Conservation (phyloP, 2,797 vertebrate species). For the Acanthurus tractus region DNA sequence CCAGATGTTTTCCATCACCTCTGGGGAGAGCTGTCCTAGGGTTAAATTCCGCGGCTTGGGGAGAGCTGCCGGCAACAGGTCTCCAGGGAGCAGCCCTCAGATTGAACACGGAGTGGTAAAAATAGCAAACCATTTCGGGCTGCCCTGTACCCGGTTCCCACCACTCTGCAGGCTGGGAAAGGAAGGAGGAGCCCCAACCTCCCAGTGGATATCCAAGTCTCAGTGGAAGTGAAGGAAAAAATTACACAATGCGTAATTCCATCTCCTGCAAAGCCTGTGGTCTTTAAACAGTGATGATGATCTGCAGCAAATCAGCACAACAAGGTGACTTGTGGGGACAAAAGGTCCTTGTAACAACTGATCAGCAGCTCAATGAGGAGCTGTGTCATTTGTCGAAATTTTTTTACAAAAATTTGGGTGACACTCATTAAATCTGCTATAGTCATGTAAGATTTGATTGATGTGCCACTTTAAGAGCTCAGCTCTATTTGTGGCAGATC, state of each 20-base stretch:
- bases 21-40: conserved; percentile 88
- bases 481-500: no score
- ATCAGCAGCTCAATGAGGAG: neutral
- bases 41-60: conserved; percentile 90
- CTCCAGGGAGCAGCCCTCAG: conserved; percentile 89
- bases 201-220: conserved; percentile 63
- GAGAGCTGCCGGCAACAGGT: conserved; percentile 91
- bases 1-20: conserved; percentile 96
- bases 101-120: conserved; percentile 93
- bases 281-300: neutral
- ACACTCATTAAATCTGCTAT: no score
- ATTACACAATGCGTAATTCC: conserved; percentile 22
- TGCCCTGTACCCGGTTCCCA: conserved; percentile 93
- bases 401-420: neutral
- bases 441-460: no score
- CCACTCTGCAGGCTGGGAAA: conserved; percentile 94
- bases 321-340: neutral
- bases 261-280: conserved; percentile 27
- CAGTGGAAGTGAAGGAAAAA: conserved; percentile 65
- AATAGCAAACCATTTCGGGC: conserved; percentile 92
- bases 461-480: no score
- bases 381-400: neutral
- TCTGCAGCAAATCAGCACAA: conserved; percentile 9
- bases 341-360: neutral
- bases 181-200: conserved; percentile 86